phyloP scores from a whole-genome alignment of 2,113 vertebrate genomes.

The Lynx canadensis region DNA sequence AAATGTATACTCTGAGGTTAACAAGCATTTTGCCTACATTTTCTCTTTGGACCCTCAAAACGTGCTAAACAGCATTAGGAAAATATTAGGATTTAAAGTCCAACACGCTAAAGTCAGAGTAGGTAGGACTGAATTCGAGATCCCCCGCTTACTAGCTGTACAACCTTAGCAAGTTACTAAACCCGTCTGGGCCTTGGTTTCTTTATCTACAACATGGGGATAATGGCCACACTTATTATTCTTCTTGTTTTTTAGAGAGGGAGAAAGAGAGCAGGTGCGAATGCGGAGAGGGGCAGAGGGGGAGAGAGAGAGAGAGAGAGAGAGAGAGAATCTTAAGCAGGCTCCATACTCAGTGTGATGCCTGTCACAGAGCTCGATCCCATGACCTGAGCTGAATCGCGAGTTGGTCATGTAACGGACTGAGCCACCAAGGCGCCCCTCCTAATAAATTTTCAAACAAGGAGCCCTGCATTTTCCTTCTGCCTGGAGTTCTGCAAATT shows the following conservation, averaged over 20 bases:
- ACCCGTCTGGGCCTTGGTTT: background rate
- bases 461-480: background rate
- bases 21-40: background rate
- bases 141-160: background rate
- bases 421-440: too few relatives aligned
- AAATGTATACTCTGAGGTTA: background rate
- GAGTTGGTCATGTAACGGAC: too few relatives aligned
- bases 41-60: slow-evolving; percentile 23
- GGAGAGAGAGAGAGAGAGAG: too few relatives aligned
- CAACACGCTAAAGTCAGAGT: background rate
- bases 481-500: background rate
- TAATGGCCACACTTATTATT: background rate
- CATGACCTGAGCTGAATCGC: too few relatives aligned
- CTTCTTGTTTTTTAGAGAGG: too few relatives aligned
- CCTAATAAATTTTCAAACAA: background rate
- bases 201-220: background rate
- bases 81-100: background rate
- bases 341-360: too few relatives aligned
- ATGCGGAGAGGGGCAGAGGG: too few relatives aligned
- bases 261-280: too few relatives aligned
- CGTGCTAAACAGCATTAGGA: background rate
- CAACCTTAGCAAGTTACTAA: background rate
- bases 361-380: too few relatives aligned
- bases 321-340: too few relatives aligned
- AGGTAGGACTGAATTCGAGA: background rate